Conservation (phyloP, 2,113 vertebrate genomes). For the Petromus typicus region DNA sequence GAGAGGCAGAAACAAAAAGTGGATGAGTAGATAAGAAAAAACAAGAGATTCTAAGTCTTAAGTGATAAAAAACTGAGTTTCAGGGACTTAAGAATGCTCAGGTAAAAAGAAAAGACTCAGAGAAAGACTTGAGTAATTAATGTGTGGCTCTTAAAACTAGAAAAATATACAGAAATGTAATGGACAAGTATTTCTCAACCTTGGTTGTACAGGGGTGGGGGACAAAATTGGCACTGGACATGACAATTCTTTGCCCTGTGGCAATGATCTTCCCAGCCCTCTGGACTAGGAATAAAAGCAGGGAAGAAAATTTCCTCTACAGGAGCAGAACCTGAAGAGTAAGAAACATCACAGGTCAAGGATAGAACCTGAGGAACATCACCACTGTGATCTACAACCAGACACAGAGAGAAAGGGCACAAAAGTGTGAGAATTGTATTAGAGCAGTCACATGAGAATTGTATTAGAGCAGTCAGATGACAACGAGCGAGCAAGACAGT, state of each 20-base stretch:
- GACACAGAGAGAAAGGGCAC: not conserved
- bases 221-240: not conserved
- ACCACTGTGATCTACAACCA: not conserved
- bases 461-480: not conserved
- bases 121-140: conserved; percentile 27
- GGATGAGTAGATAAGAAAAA: not conserved
- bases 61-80: not conserved
- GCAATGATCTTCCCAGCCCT: not conserved
- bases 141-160: not conserved
- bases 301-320: not conserved
- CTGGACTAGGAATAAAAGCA: not conserved
- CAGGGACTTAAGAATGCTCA: not conserved
- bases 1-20: not conserved
- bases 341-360: not conserved
- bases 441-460: not conserved
- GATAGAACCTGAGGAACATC: not conserved
- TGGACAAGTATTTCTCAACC: not conserved
- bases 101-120: not conserved
- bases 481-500: not conserved
- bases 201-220: not conserved
- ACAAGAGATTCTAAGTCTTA: not conserved
- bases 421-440: not conserved
- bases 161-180: not conserved
- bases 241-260: not conserved
- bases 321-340: not conserved